A percentile compares a stretch with the other conserved stretches of the same genome.
phyloP scores from a whole-genome alignment of 2,888 invertebrate species.

The Scrobipalpa costella region DNA sequence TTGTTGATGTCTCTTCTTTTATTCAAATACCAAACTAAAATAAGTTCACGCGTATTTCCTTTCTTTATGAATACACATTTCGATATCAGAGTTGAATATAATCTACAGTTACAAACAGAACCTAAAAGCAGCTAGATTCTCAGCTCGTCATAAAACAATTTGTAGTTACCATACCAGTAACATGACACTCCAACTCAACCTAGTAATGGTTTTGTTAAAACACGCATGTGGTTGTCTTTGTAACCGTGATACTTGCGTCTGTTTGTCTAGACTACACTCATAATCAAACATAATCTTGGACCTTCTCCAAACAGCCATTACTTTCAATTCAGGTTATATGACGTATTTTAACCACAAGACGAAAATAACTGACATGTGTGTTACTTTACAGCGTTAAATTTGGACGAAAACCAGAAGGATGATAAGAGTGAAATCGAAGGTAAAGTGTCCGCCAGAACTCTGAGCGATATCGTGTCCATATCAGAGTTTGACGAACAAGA shows the following conservation, averaged over 20 bases:
- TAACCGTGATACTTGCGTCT: constrained; percentile 1
- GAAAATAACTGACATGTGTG: constrained; percentile 9
- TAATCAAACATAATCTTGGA: constrained; percentile 44
- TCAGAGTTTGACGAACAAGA: constrained; percentile 87
- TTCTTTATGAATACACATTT: too few relatives aligned
- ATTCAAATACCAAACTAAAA: too few relatives aligned
- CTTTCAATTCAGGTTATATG: constrained; percentile 41
- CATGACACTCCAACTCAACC: not conserved
- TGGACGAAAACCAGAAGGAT: constrained; percentile 64
- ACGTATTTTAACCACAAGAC: constrained; percentile 18
- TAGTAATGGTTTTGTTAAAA: not conserved
- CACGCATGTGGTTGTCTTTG: not conserved
- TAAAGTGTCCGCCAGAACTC: constrained; percentile 84
- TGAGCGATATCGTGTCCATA: constrained; percentile 87
- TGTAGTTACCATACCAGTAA: not conserved
- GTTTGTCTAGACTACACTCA: constrained; percentile 15
- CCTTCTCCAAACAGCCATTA: constrained; percentile 47
- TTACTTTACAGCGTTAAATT: constrained; percentile 23
- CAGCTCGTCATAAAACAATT: constrained; percentile 1
- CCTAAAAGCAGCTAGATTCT: not conserved
- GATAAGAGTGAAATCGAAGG: constrained; percentile 73
- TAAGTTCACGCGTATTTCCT: too few relatives aligned
- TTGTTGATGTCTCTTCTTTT: too few relatives aligned
- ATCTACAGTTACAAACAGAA: not conserved
- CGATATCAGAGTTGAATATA: not conserved